Conservation (phyloP, 1,140 invertebrate species). For the Theocolax elegans region DNA sequence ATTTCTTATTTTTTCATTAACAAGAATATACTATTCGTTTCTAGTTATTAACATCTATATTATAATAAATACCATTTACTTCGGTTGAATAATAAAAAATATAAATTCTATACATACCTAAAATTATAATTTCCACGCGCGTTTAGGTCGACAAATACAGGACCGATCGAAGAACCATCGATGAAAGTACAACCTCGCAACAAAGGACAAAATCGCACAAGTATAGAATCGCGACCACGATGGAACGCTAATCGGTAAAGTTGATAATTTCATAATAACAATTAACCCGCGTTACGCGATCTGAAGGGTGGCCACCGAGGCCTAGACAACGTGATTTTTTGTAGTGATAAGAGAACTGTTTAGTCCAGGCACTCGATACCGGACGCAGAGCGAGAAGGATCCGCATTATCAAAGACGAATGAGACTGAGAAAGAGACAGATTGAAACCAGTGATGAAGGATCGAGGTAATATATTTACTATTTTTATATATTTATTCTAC, state of each 20-base stretch:
- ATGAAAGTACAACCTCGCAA: constrained; percentile 40
- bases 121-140: no score
- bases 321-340: constrained; percentile 22
- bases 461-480: no score
- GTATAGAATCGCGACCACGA: constrained; percentile 55
- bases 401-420: constrained; percentile 76
- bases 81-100: no score
- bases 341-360: constrained; percentile 49
- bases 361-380: constrained; percentile 76
- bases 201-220: constrained; percentile 48
- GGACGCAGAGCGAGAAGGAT: constrained; percentile 83
- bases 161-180: constrained; percentile 45
- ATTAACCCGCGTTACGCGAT: no score
- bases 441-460: constrained; percentile 61
- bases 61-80: no score
- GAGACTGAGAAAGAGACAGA: constrained; percentile 66
- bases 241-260: constrained; percentile 63
- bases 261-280: constrained; percentile 10
- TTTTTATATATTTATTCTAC: no score
- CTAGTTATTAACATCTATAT: no score
- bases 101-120: no score
- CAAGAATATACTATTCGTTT: no score
- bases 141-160: constrained; percentile 51
- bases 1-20: background rate
- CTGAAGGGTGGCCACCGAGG: no score